Base-by-base conservation (phyloP, 2,888 invertebrate genomes). In the Xiphydria camelus region DNA sequence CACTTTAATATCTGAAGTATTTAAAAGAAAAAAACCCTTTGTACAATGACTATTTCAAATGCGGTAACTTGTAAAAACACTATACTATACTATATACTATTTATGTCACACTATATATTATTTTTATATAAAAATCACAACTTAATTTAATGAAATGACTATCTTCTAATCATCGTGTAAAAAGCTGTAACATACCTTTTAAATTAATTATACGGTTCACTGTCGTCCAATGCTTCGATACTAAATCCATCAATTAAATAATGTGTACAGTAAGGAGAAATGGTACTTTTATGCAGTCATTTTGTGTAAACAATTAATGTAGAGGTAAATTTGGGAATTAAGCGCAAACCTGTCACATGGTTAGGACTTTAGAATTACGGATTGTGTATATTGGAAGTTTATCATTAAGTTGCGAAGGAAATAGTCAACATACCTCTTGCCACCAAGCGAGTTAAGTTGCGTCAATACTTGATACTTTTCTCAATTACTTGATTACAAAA, bases 391-490 rank as follows among this genome's bases (percentile, higher is more conserved):
- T 62, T 62, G 53, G 53, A 59, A 55, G 58, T 50, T 59, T 57
- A n/a, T n/a, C n/a, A n/a, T 55, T 53, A 54, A 61, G 46, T 60
- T 58, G 52, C 60, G 59, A 66, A 63, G 62, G 55, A 62, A 66
- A 70, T 71, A 73, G 71, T 72, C 73, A 73, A 62, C 69, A 65
- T 68, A 69, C 69, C 68, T 71, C 70, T n/a, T n/a, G n/a, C n/a
- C 66, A 58, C 53, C 59, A 60, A 54, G 55, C 57, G 52, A 59
- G 51, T 60, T 53, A 56, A 64, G 59, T 61, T 64, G 51, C 57
- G 62, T 53, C 52, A 61, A 57, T 57, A 61, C 60, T 64, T 60
- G 53, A 62, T 61, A 61, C 58, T 55, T 57, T 56, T n/a, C n/a
- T n/a, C n/a, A 58, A 55, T 54, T 51, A 59, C 51, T 60, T 61